A percentile compares a stretch with the other conserved stretches of the same genome.
phyloP scores from a whole-genome alignment of 2,888 invertebrate species.

The Drosophila kuntzei region DNA sequence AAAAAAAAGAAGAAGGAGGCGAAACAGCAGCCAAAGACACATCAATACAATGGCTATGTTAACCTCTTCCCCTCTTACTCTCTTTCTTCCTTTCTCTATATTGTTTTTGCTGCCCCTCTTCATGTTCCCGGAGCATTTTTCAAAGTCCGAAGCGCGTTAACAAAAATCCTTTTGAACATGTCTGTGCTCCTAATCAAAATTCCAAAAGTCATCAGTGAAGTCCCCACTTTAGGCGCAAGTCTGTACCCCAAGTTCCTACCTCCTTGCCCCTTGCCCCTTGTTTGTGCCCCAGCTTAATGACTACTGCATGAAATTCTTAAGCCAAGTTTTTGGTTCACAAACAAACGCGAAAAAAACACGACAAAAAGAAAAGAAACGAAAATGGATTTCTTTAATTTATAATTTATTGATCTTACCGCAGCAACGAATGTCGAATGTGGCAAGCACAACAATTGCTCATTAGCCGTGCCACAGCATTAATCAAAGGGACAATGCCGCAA shows the following conservation, averaged over 20 bases:
- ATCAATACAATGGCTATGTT: slow-evolving; percentile 72
- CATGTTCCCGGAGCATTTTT: slow-evolving; percentile 63
- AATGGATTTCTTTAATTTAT: slow-evolving; percentile 82
- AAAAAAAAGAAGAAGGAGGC: slow-evolving; percentile 22
- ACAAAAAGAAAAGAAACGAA: slow-evolving; percentile 32
- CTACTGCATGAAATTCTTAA: slow-evolving; percentile 76
- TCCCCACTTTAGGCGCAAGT: slow-evolving; percentile 47
- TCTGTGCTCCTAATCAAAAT: slow-evolving; percentile 81
- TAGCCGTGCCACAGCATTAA: slow-evolving; percentile 71
- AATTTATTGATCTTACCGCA: slow-evolving; percentile 80
- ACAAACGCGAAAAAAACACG: slow-evolving; percentile 33
- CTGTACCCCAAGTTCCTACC: background rate
- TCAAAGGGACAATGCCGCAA: slow-evolving; percentile 52
- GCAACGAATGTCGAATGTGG: slow-evolving; percentile 33
- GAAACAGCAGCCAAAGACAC: slow-evolving; percentile 54
- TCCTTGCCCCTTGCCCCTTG: background rate
- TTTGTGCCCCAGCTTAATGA: slow-evolving; percentile 64
- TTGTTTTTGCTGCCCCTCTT: too few species aligned
- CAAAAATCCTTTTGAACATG: slow-evolving; percentile 81
- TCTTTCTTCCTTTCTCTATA: background rate
- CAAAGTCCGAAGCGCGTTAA: slow-evolving; percentile 80
- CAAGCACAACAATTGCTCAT: slow-evolving; percentile 73
- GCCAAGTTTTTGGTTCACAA: slow-evolving; percentile 65
- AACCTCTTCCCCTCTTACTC: background rate
- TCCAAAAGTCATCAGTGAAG: slow-evolving; percentile 77